phyloP scores from a whole-genome alignment of 2,113 vertebrate species.

The Ginglymostoma cirratum region DNA sequence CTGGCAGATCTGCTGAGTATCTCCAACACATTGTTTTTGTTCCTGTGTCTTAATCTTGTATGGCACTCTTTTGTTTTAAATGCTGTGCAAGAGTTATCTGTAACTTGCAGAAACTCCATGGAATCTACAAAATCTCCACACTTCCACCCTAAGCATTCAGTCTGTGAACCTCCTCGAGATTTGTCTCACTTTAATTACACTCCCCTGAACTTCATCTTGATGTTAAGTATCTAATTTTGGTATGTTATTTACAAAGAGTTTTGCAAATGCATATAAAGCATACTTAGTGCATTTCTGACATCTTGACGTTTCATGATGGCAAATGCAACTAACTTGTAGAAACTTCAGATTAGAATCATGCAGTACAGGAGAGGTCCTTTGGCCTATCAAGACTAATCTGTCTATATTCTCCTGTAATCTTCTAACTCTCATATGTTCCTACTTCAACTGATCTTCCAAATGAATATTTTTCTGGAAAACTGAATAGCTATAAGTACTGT shows the following conservation, averaged over 20 bases:
- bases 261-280: background rate
- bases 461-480: background rate
- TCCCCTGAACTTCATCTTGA: background rate
- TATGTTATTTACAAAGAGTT: background rate
- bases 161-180: background rate
- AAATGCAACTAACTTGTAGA: background rate
- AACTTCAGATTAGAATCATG: background rate
- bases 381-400: no score
- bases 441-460: background rate
- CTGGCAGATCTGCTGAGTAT: no score
- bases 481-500: background rate
- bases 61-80: no score
- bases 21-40: no score
- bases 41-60: no score
- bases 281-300: background rate
- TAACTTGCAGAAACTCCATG: no score
- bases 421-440: background rate
- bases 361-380: no score
- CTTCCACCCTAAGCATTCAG: no score
- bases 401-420: no score
- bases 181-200: background rate
- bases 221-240: background rate
- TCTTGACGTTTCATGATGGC: background rate
- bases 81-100: no score
- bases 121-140: no score